Base-by-base conservation (phyloP, 2,888 invertebrate species). In the Epinotia nisella region DNA sequence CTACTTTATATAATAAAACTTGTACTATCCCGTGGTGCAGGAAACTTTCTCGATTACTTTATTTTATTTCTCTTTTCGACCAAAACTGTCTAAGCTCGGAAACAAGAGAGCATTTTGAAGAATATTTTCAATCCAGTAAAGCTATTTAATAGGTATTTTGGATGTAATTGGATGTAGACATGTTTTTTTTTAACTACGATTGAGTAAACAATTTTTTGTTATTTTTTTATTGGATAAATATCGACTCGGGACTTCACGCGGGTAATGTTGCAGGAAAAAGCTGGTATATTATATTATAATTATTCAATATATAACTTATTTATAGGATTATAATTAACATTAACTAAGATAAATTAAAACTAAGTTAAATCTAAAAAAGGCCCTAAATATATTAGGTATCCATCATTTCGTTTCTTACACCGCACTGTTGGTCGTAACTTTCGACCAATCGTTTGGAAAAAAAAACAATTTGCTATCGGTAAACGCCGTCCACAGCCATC, bases 1-100 rank as follows among this genome's bases (percentile, higher is more conserved):
- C n/a, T 58, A 59, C 70, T 51, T 59, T 65, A 71, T 70, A 71
- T 59, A 59, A 71, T 59, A 59, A 65, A 71, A 71, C 71, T 71
- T 71, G 15, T 51, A 39, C 70, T 71, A 65, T 66, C 21, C 58
- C 53, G 59, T 15, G 59, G 59, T 65, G 10, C 60, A 49, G 39
- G 35, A 21, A 71, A 66, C 51, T 71, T 71, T 65, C 51, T 65
- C 65, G 39, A 59, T 59, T 59, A 66, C 58, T 65, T 58, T 66
- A 65, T 70, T 70, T 70, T 45, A 70, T 70, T 71, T 19, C 35
- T 41, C 51, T 49, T 35, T 41, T 51, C 17, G 53, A n/a, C 41
- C 15, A 59, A 65, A 60, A 53, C 53, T 53, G 53, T 60, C 59
- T 59, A 53, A 71, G 58, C 51, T 29, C 17, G 29, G 58, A 65